These are phyloP conservation scores for Drosophila affinis DNA, from an alignment of 2,888 invertebrate genomes.

Conservation along the genomic window DNA sequence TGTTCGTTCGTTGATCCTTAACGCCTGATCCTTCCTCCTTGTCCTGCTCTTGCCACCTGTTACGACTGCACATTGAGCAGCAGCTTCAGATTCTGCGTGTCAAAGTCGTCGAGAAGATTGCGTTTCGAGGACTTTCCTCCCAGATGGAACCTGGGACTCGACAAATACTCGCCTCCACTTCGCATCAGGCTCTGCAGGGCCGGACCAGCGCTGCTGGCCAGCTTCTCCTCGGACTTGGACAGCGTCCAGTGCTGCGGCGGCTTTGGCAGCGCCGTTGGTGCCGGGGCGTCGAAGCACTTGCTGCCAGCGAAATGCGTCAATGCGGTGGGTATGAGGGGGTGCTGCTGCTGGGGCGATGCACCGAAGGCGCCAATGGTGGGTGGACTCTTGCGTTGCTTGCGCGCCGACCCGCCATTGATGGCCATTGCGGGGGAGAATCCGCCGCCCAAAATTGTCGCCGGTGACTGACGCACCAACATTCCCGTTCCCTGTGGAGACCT, in stretches of 20 bases:
- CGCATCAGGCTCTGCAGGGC: conserved; percentile 69
- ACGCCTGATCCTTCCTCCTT: conserved; percentile 42
- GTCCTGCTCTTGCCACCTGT: conserved; percentile 53
- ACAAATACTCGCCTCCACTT: conserved; percentile 32
- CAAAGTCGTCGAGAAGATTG: conserved; percentile 83
- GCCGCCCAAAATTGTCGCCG: conserved; percentile 78
- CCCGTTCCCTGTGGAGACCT: conserved; percentile 63
- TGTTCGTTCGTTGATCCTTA: conserved; percentile 39
- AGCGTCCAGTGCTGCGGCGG: conserved; percentile 91
- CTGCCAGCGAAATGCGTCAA: conserved; percentile 87
- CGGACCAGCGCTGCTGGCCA: conserved; percentile 82
- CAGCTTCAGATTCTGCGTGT: conserved; percentile 87
- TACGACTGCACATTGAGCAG: conserved; percentile 87
- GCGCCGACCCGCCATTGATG: conserved; percentile 57
- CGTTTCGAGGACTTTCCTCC: conserved; percentile 80
- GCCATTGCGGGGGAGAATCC: conserved; percentile 58
- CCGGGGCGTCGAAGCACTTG: conserved; percentile 92
- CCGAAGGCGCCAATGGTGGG: conserved; percentile 42
- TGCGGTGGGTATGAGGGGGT: conserved; percentile 82
- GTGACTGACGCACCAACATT: conserved; percentile 70
- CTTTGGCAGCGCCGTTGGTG: conserved; percentile 90
- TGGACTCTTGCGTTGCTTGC: conserved; percentile 76
- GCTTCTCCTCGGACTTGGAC: conserved; percentile 81
- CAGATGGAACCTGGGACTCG: conserved; percentile 49
- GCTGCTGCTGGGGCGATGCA: conserved; percentile 55